phyloP scores from a whole-genome alignment of 2,797 vertebrate species.

The Phalloptychus januarius region DNA sequence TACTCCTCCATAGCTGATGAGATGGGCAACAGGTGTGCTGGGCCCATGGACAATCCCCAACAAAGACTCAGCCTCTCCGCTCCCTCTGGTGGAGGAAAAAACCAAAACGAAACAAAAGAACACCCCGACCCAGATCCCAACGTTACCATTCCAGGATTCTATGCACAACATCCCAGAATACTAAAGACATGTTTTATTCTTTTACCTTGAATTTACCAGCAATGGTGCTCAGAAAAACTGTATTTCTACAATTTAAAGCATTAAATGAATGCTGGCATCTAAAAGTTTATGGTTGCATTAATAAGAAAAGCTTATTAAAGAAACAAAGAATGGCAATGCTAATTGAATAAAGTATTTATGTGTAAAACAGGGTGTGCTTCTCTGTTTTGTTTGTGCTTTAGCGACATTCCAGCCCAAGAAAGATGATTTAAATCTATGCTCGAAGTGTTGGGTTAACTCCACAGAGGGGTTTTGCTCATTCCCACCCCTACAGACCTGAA shows the following conservation, averaged over 20 bases:
- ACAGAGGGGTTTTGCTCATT: background rate
- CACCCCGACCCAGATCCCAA: no score
- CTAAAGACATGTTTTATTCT: background rate
- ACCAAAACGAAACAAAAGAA: no score
- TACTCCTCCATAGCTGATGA: no score
- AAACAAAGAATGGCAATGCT: background rate
- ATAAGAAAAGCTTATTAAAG: background rate
- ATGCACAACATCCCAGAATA: background rate
- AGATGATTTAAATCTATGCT: background rate
- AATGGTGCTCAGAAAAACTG: background rate
- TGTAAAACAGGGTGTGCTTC: background rate
- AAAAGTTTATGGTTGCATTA: background rate
- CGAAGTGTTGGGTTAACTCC: background rate
- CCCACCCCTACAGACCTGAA: slow-evolving; percentile 15
- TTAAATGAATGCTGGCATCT: no score
- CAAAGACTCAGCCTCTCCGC: no score
- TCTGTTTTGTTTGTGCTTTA: background rate
- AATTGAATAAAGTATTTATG: background rate
- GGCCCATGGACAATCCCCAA: no score
- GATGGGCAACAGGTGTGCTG: no score
- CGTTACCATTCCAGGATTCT: background rate
- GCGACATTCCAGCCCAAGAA: background rate
- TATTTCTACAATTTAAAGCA: background rate
- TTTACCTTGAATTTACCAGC: background rate
- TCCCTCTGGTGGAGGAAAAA: no score